Evolutionary conservation across 2,888 invertebrate genomes (phyloP), one percentile per base, ranked within the genome.

Genomic region (Polyommatus icarus): DNA sequence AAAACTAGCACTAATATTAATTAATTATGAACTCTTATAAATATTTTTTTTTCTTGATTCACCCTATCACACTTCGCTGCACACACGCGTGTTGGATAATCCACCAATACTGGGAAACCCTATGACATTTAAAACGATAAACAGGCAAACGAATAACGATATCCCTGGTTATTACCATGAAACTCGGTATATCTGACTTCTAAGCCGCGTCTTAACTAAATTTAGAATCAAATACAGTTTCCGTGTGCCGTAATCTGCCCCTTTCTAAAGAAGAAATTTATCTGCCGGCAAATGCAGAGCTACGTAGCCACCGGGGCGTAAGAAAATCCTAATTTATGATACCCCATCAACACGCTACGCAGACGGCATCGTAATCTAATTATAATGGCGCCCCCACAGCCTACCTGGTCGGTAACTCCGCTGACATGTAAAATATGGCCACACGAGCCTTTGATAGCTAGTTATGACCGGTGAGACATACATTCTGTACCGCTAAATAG

Each of bases 251-350:
- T 67, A 67, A 67, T 67, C 29, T 29, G 29, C 67, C 6, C 67
- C 29, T 67, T 67, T 67, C 67, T 32, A 32, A 67, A 32, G 67
- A 67, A 67, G 29, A 67, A 67, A 67, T 67, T 61, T 61, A 67
- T 67, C 29, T 32, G 6, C 67, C 67, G 29, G 67, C 10, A 67
- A 67, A 67, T 32, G 29, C 71, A 6, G 7, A n/a, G n/a, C 72
- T 40, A 40, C 72, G 40, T 72, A 72, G 72, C 50, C 50, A 50
- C 54, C 75, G 50, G 24, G 50, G 24, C 40, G 75, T 54, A 75
- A 75, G 75, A 75, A 75, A 54, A 75, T 75, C 75, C 75, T 75
- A 75, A 75, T 75, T 75, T 75, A 75, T 75, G 50, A 32, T 75
- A 24, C 29, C 29, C 75, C 29, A 75, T 75, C 75, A 50, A 50